Percentiles rank a stretch among this genome's conserved stretches.
Conservation (phyloP, 2,888 invertebrate genomes). For the Agrochola circellaris region DNA sequence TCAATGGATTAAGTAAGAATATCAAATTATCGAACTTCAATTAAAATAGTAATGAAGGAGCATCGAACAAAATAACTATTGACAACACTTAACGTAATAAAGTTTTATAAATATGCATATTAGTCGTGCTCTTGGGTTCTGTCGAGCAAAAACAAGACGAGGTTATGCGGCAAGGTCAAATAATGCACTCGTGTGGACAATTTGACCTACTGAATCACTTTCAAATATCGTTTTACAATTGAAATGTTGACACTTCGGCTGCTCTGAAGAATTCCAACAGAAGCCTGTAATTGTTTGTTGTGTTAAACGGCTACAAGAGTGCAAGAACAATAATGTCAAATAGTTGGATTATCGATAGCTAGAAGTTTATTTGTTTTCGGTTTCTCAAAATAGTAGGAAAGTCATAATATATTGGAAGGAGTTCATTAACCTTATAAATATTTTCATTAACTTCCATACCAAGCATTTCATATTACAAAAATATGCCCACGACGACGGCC, state of each 20-base stretch:
- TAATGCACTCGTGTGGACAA: constrained; percentile 72
- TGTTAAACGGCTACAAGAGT: not conserved
- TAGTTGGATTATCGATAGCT: not conserved
- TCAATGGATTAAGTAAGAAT: not conserved
- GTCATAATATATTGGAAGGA: constrained; percentile 3
- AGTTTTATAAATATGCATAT: constrained; percentile 65
- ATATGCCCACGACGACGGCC: not conserved
- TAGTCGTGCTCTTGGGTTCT: constrained; percentile 72
- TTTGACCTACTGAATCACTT: constrained; percentile 62
- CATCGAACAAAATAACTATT: constrained; percentile 20
- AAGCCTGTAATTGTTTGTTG: constrained; percentile 7
- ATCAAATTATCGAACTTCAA: constrained; percentile 17
- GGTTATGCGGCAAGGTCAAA: constrained; percentile 75
- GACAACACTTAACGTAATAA: constrained; percentile 32
- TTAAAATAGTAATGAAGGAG: not conserved
- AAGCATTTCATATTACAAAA: constrained; percentile 9
- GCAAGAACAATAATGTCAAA: not conserved
- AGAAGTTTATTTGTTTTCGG: not conserved
- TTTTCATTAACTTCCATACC: constrained; percentile 6
- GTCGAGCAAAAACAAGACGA: constrained; percentile 79
- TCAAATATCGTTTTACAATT: constrained; percentile 54
- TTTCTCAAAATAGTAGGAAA: not conserved
- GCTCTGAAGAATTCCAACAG: constrained; percentile 28
- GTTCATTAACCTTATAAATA: constrained; percentile 21
- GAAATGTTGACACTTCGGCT: constrained; percentile 25